phyloP scores from a whole-genome alignment of 2,113 vertebrate species.

The Mobula hypostoma region DNA sequence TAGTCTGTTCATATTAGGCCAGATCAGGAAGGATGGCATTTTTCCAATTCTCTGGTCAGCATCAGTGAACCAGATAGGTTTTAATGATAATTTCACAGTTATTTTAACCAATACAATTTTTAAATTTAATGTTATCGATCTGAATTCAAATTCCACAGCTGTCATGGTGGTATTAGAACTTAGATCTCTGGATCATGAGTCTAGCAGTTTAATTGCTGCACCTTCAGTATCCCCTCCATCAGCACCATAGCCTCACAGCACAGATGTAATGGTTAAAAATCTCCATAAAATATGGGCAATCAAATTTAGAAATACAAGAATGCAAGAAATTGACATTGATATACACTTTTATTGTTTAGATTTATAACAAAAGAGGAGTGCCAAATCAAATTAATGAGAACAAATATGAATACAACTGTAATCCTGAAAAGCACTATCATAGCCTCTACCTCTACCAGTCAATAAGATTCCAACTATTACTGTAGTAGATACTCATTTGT shows the following conservation, averaged over 20 bases:
- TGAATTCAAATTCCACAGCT: no score
- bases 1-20: no score
- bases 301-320: not conserved
- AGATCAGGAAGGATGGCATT: no score
- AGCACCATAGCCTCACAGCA: not conserved
- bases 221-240: no score
- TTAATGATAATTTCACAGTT: no score
- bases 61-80: no score
- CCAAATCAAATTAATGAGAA: not conserved
- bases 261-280: not conserved
- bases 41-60: no score
- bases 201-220: no score
- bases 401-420: not conserved
- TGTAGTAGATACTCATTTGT: not conserved
- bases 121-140: no score
- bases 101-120: no score
- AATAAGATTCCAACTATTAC: not conserved
- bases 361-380: not conserved
- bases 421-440: not conserved
- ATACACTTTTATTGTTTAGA: not conserved
- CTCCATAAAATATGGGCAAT: not conserved
- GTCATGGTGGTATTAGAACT: no score
- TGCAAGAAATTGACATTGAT: not conserved
- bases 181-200: no score
- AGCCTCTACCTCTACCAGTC: not conserved